Base-by-base conservation (phyloP, 2,888 invertebrate species). In the Meiosimyza platycephala region DNA sequence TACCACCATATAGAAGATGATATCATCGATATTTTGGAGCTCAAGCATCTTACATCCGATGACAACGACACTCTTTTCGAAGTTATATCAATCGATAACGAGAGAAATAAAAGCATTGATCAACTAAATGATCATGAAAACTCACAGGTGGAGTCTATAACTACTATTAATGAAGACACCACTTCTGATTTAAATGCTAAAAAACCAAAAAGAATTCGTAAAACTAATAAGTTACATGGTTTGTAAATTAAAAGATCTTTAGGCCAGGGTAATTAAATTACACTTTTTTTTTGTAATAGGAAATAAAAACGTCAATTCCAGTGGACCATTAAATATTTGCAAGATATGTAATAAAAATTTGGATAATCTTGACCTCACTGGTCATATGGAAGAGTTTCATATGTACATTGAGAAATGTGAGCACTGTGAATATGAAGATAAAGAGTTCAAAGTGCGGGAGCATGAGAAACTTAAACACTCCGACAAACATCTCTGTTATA, bases 401-500 rank as follows among this genome's bases (percentile, higher is more conserved):
- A 73, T 74, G 6, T 71, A 73, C 9, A 59, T 63, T n/a, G 64
- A 76, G 0, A 69, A 75, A 50, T 79, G 79, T 52, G 48, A 28
- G 1, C 33, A 76, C 13, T 78, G 79, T 28, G 76, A 76, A 6
- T 71, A 74, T 60, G 63, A 74, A 55, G 75, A 76, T 2, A 74
- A 70, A 51, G 79, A 78, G 15, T 28, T 66, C 0, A 75, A 76
- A 66, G 73, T 78, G 75, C 55, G 66, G 13, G 75, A 77, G 3
- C 78, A 78, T 60, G 66, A 74, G 40, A 72, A 74, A 11, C 69
- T 71, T 15, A 62, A 63, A n/a, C 78, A 76, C 65, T 65, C 63
- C n/a, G 75, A 69, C 18, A 75, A 78, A 57, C 77, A 75, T 60
- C 52, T 77, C 50, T 80, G 80, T 40, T 78, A 78, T 48, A 75